A percentile compares a stretch with the other conserved stretches of the same genome.
phyloP scores from a whole-genome alignment of 2,113 vertebrate genomes.

The Egretta garzetta region DNA sequence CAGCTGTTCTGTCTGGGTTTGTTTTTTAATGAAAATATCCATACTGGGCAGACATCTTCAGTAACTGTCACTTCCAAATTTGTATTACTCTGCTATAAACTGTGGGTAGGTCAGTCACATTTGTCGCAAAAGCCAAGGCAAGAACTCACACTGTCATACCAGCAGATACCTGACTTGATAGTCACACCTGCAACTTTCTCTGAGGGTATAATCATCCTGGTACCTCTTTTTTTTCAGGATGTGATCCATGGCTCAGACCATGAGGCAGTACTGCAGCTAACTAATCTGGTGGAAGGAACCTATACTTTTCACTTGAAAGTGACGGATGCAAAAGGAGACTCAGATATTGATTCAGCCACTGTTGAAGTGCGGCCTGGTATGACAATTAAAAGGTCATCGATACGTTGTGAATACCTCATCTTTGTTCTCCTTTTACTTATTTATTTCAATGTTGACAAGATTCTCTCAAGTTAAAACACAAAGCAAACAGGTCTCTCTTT shows the following conservation, averaged over 20 bases:
- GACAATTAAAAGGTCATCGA: constrained; percentile 59
- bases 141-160: neutral
- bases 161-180: neutral
- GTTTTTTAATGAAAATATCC: neutral
- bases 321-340: constrained; percentile 79
- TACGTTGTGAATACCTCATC: constrained; percentile 11
- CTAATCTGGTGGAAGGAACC: constrained; percentile 89
- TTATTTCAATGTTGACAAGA: neutral
- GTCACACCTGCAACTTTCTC: neutral
- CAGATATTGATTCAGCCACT: constrained; percentile 80
- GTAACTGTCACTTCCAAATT: neutral
- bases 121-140: neutral
- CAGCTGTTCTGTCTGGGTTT: neutral
- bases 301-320: constrained; percentile 88
- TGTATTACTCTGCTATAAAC: neutral
- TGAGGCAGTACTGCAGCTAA: constrained; percentile 78
- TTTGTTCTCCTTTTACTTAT: neutral
- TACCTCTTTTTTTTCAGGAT: constrained; percentile 73
- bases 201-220: neutral
- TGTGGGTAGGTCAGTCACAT: neutral
- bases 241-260: constrained; percentile 82
- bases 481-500: neutral
- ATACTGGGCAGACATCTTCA: neutral
- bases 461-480: neutral
- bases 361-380: constrained; percentile 90